A percentile compares a stretch with the other conserved stretches of the same genome.
Evolutionary conservation across 2,888 invertebrate species (phyloP).

Genomic region (Agonopterix arenella): DNA sequence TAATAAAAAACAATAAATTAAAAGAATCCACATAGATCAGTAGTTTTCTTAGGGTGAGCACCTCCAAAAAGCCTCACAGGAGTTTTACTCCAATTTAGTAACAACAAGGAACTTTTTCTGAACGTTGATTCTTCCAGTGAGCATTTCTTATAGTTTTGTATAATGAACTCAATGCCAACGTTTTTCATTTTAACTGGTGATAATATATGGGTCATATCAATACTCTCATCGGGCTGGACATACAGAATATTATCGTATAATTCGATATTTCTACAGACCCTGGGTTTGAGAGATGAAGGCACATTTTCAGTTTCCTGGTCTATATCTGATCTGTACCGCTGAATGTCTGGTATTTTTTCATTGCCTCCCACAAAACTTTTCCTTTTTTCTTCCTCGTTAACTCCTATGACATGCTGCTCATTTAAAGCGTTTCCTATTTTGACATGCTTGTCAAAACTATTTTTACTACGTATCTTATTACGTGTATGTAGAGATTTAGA

Average conservation of each 20-base stretch:
- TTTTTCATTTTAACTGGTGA: slow-evolving; percentile 52
- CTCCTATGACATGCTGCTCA: slow-evolving; percentile 44
- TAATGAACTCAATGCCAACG: slow-evolving; percentile 49
- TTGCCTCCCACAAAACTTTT: slow-evolving; percentile 53
- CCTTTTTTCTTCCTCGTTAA: slow-evolving; percentile 39
- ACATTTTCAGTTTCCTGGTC: slow-evolving; percentile 29
- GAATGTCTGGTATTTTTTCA: slow-evolving; percentile 53
- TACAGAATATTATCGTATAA: slow-evolving; percentile 44
- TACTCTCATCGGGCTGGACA: slow-evolving; percentile 53
- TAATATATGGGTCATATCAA: slow-evolving; percentile 46
- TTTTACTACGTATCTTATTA: slow-evolving; percentile 14
- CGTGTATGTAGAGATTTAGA: background rate
- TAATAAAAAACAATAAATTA: slow-evolving; percentile 17
- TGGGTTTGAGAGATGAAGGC: slow-evolving; percentile 41
- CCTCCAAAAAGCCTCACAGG: slow-evolving; percentile 82
- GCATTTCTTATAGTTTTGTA: slow-evolving; percentile 58
- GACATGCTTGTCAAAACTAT: slow-evolving; percentile 46
- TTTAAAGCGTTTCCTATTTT: slow-evolving; percentile 64
- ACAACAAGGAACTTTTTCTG: slow-evolving; percentile 36
- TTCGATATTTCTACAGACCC: slow-evolving; percentile 54
- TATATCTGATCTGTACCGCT: slow-evolving; percentile 47
- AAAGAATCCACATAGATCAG: slow-evolving; percentile 78
- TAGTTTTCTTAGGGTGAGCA: slow-evolving; percentile 76
- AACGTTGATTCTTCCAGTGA: slow-evolving; percentile 44
- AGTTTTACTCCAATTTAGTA: slow-evolving; percentile 81